These are phyloP conservation scores for Lepus timidus DNA, from an alignment of 2,113 vertebrate genomes.

Conservation along the genomic window DNA sequence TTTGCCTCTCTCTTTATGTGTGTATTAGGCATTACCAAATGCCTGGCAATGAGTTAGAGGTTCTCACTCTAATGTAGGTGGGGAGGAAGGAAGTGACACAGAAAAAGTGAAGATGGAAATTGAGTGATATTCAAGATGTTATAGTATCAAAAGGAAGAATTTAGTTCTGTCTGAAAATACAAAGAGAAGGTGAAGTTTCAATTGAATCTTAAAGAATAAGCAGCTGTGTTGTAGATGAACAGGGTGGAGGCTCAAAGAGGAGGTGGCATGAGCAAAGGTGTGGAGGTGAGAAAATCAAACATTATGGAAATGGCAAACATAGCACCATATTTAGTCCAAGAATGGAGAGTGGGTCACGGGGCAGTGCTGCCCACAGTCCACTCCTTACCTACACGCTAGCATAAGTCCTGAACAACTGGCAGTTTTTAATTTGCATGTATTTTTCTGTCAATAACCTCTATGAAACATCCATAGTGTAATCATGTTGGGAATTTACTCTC, in stretches of 20 bases:
- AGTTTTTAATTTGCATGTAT: background rate
- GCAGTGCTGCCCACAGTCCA: too few species aligned
- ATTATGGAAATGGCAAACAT: background rate
- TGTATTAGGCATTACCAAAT: background rate
- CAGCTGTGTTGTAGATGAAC: background rate
- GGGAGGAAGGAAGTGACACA: background rate
- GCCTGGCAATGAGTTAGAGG: background rate
- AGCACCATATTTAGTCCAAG: background rate
- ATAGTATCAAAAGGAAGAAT: background rate
- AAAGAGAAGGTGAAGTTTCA: background rate
- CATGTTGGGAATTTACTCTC: background rate
- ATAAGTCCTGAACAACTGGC: background rate
- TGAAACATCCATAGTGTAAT: background rate
- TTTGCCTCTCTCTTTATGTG: background rate
- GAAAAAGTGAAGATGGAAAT: background rate
- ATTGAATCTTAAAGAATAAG: background rate
- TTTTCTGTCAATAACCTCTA: background rate
- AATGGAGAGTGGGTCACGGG: background rate
- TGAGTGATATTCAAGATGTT: background rate
- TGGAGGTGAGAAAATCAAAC: background rate
- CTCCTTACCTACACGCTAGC: accelerated
- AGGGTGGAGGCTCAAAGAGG: background rate
- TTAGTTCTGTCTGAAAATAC: constrained; percentile 22
- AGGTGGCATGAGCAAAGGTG: background rate
- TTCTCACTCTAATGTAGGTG: background rate